Conservation (phyloP, 53 echinoderm and acorn worm genomes). For the Astropecten irregularis region DNA sequence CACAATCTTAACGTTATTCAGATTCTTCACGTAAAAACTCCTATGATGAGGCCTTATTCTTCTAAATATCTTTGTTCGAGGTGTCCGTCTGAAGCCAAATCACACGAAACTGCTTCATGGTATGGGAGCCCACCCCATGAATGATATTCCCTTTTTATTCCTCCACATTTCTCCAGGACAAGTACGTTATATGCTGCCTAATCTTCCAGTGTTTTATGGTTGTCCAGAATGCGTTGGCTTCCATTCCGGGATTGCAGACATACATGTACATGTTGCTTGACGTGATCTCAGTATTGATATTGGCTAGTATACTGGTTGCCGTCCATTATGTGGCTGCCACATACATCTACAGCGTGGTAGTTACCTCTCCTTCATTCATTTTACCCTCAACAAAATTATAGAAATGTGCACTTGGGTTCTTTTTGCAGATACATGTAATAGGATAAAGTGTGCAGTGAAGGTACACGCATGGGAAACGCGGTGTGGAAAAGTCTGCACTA, state of each 20-base stretch:
- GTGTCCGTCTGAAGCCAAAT: too few relatives aligned
- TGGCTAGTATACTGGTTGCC: background rate
- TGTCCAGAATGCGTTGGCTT: constrained; percentile 64
- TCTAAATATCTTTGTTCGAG: background rate
- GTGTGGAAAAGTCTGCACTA: too few relatives aligned
- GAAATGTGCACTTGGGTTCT: background rate
- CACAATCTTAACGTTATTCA: too few relatives aligned
- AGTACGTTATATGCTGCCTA: constrained; percentile 69
- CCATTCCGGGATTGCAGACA: constrained; percentile 6
- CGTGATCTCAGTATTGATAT: constrained; percentile 10
- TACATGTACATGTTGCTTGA: background rate
- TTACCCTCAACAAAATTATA: background rate
- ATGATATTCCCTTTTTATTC: background rate
- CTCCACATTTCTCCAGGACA: constrained; percentile 68
- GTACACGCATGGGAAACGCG: too few relatives aligned
- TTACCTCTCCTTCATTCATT: background rate
- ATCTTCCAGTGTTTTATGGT: constrained; percentile 70
- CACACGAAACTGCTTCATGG: too few relatives aligned
- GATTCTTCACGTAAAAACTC: too few relatives aligned
- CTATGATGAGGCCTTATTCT: too few relatives aligned
- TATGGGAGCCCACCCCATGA: too few relatives aligned
- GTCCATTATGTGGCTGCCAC: background rate
- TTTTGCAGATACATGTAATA: too few relatives aligned
- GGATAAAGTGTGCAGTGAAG: too few relatives aligned
- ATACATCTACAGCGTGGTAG: constrained; percentile 2